phyloP scores from a whole-genome alignment of 2,888 invertebrate genomes.

The Synergus itoensis region DNA sequence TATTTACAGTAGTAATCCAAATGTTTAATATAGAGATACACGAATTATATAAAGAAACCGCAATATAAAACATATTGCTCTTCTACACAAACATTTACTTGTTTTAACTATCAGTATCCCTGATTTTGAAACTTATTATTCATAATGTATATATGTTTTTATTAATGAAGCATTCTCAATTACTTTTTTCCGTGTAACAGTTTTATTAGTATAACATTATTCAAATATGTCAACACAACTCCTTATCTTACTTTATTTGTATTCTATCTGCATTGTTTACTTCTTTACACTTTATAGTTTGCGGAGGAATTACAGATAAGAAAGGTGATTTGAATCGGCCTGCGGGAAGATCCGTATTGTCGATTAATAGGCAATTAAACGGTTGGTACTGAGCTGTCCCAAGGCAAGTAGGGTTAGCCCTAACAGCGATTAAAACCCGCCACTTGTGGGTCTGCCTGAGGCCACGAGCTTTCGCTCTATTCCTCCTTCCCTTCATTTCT shows the following conservation, averaged over 20 bases:
- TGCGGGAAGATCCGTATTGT: conserved; percentile 36
- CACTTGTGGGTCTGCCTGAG: conserved; percentile 66
- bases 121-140: too few species aligned
- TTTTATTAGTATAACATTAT: too few species aligned
- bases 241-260: background rate
- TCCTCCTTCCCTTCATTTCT: conserved; percentile 45
- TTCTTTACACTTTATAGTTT: conserved; percentile 25
- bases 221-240: background rate
- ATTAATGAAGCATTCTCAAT: too few species aligned
- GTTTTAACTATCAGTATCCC: too few species aligned
- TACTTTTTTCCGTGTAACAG: too few species aligned
- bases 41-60: too few species aligned
- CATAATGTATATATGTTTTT: too few species aligned
- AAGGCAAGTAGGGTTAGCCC: conserved; percentile 61
- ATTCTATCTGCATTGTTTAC: background rate
- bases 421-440: conserved; percentile 66
- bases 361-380: conserved; percentile 56
- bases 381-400: conserved; percentile 37
- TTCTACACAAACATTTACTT: too few species aligned
- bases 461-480: conserved; percentile 55
- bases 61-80: too few species aligned
- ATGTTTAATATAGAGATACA: too few species aligned
- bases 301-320: conserved; percentile 32
- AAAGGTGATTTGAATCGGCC: conserved; percentile 3
- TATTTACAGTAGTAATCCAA: too few species aligned